Evolutionary conservation across 2,888 invertebrate species (phyloP).

Genomic region (Thymelicus acteon): DNA sequence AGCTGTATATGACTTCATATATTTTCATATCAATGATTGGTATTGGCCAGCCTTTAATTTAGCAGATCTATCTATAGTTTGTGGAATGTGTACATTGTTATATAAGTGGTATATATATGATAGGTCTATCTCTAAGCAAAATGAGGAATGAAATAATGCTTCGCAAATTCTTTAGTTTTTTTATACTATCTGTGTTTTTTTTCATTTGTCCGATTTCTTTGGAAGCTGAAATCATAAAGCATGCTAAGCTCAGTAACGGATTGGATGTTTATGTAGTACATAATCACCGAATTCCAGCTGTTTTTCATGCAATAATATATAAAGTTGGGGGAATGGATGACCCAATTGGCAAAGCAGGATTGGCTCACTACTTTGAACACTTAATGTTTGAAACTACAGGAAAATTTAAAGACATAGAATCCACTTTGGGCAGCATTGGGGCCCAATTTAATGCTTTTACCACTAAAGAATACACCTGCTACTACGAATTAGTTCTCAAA

Average conservation of each 20-base stretch:
- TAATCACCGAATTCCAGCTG: constrained; percentile 5
- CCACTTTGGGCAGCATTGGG: constrained; percentile 9
- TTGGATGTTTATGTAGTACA: neutral
- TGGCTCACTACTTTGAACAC: constrained; percentile 9
- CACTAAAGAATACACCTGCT: constrained; percentile 13
- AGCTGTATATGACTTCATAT: too few relatives aligned
- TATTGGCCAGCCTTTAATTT: too few relatives aligned
- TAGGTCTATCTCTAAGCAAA: too few relatives aligned
- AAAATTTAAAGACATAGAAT: neutral
- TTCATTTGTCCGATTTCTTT: neutral
- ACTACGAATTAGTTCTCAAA: neutral
- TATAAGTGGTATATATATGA: too few relatives aligned
- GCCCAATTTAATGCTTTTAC: constrained; percentile 11
- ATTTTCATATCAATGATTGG: too few relatives aligned
- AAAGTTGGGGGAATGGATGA: constrained; percentile 10
- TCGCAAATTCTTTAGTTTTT: constrained; percentile 1
- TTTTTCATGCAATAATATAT: constrained; percentile 5
- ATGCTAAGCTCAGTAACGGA: constrained; percentile 7
- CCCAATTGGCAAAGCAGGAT: constrained; percentile 7
- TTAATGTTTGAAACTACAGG: constrained; percentile 10
- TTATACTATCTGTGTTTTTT: constrained; percentile 5
- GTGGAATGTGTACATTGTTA: too few relatives aligned
- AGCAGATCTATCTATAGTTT: too few relatives aligned
- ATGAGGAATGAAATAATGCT: constrained; percentile 10
- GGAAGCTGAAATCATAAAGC: neutral